Evolutionary conservation across 37 sponge, comb jelly and placozoan species (phyloP).

Genomic region (Aplysina aerophoba): DNA sequence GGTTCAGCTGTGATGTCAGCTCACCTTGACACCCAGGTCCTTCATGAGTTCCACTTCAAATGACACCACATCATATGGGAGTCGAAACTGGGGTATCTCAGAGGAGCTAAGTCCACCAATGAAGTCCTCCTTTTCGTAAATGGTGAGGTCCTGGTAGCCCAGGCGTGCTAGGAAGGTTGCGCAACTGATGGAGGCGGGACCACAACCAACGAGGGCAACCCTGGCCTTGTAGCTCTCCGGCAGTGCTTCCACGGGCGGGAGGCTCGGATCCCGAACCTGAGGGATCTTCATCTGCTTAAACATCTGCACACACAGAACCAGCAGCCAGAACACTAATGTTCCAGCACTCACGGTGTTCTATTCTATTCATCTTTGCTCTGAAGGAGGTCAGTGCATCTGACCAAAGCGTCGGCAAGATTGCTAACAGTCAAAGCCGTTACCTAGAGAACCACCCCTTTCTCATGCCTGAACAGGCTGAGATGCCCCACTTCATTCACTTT

Average conservation of each 20-base stretch:
- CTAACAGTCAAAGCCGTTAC: too few species aligned
- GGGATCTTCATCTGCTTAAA: conserved; percentile 92
- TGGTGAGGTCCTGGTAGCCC: conserved; percentile 87
- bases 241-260: conserved; percentile 62
- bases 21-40: conserved; percentile 93
- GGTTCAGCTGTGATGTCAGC: background rate
- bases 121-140: conserved; percentile 89
- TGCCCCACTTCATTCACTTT: too few species aligned
- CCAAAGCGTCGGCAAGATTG: too few species aligned
- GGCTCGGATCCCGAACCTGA: conserved; percentile 89
- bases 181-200: conserved; percentile 98
- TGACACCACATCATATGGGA: conserved; percentile 94
- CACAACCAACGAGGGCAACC: conserved; percentile 92
- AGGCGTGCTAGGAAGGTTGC: conserved; percentile 94
- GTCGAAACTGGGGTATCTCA: conserved; percentile 94
- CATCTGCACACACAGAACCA: conserved; percentile 64
- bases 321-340: too few species aligned
- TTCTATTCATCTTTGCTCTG: too few species aligned
- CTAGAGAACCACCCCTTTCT: too few species aligned
- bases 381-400: too few species aligned
- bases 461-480: too few species aligned
- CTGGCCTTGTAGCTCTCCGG: conserved; percentile 96
- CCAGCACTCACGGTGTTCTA: background rate
- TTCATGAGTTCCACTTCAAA: conserved; percentile 96
- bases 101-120: conserved; percentile 96